Evolutionary conservation across 2,113 vertebrate species (phyloP).

Genomic region (Tetrao urogallus): DNA sequence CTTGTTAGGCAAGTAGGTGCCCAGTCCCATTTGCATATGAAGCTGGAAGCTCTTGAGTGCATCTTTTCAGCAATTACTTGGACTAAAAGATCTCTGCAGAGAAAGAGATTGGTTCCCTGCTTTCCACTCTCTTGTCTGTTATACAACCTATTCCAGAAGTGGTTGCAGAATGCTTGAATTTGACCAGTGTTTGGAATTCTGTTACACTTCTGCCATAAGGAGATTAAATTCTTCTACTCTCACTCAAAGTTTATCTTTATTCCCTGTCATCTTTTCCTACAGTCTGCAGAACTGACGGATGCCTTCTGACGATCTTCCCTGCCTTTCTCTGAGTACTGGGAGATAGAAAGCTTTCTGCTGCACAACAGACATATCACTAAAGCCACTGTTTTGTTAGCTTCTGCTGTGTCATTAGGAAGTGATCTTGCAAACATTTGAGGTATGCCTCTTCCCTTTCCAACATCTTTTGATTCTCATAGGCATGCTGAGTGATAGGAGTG

Average conservation of each 20-base stretch:
- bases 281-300: background rate
- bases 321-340: background rate
- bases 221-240: background rate
- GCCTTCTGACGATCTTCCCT: background rate
- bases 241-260: background rate
- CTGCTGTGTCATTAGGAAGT: background rate
- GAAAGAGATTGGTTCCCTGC: accelerated
- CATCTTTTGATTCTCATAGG: background rate
- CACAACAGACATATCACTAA: accelerated
- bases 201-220: background rate
- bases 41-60: background rate
- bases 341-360: background rate
- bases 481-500: background rate
- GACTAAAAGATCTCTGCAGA: background rate
- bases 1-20: background rate
- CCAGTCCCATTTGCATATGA: background rate
- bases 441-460: background rate
- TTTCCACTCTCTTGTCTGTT: background rate
- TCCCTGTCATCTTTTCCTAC: background rate
- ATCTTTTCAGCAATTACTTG: background rate
- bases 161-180: background rate
- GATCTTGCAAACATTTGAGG: background rate
- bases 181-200: background rate
- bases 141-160: background rate
- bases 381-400: background rate